Evolutionary conservation across 2,113 vertebrate species (phyloP).

Genomic region (Eulemur macaco): DNA sequence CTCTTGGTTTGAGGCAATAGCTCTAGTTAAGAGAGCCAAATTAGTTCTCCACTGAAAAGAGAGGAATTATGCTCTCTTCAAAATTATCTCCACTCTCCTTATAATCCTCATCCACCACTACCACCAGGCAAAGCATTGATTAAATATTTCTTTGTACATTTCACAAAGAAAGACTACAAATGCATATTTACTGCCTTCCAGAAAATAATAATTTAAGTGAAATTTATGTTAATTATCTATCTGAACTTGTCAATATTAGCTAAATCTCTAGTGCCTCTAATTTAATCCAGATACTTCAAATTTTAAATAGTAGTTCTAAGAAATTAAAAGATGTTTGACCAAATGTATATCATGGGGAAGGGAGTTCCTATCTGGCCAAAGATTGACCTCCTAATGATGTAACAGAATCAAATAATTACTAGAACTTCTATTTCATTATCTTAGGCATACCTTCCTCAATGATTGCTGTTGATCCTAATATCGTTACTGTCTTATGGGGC

Average conservation of each 20-base stretch:
- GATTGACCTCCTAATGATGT: background rate
- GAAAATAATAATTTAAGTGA: slow-evolving; percentile 35
- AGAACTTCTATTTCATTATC: background rate
- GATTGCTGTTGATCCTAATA: background rate
- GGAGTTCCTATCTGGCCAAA: background rate
- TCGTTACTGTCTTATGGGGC: background rate
- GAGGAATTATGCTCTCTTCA: slow-evolving; percentile 10
- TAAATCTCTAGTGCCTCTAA: background rate
- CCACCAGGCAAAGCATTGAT: background rate
- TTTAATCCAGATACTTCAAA: background rate
- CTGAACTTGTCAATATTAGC: background rate
- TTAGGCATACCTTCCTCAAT: background rate
- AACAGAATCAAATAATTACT: background rate
- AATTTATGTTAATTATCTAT: slow-evolving; percentile 4
- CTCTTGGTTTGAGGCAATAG: background rate
- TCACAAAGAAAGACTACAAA: background rate
- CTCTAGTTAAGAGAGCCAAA: background rate
- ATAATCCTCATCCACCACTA: background rate
- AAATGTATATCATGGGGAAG: background rate
- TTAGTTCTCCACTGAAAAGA: slow-evolving; percentile 21
- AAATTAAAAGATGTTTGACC: slow-evolving; percentile 7
- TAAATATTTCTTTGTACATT: slow-evolving; percentile 29
- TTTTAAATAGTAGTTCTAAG: slow-evolving; percentile 22
- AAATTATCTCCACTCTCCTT: background rate
- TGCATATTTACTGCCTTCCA: background rate